Percentiles rank a stretch among this genome's conserved stretches.
Conservation (phyloP, 2,113 vertebrate species). For the Thamnaconus septentrionalis region DNA sequence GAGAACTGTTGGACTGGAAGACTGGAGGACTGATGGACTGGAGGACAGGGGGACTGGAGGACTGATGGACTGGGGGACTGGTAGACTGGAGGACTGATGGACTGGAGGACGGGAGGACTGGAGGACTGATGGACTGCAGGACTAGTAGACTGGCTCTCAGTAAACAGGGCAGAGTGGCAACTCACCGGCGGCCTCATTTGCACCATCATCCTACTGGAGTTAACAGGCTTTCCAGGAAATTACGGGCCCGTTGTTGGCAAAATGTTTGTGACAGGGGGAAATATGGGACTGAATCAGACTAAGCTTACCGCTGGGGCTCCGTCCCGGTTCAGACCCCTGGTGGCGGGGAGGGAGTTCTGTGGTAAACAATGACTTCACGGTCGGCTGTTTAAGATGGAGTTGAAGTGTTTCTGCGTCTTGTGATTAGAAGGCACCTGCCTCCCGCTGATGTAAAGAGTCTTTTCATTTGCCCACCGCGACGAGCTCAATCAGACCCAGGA, state of each 20-base stretch:
- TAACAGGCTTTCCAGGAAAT: conserved; percentile 35
- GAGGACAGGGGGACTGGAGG: too few relatives aligned
- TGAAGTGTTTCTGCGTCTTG: neutral
- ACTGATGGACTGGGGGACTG: too few relatives aligned
- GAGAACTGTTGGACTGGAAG: too few relatives aligned
- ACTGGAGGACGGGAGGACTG: too few relatives aligned
- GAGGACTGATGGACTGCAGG: too few relatives aligned
- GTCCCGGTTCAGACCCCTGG: conserved; percentile 23
- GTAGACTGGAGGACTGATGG: too few relatives aligned
- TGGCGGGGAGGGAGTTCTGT: conserved; percentile 19
- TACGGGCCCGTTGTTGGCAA: conserved; percentile 48
- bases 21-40: too few relatives aligned
- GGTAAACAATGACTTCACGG: conserved; percentile 28
- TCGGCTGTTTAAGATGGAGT: conserved; percentile 14
- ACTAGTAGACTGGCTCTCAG: too few relatives aligned
- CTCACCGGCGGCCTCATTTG: too few relatives aligned
- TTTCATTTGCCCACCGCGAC: conserved; percentile 30
- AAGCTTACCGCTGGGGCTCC: conserved; percentile 31
- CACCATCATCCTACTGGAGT: conserved; percentile 26
- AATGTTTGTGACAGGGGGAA: conserved; percentile 50
- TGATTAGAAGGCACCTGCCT: conserved; percentile 11
- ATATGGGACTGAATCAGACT: conserved; percentile 29
- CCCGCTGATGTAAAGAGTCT: conserved; percentile 14
- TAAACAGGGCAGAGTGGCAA: too few relatives aligned
- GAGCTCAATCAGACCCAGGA: conserved; percentile 38